These are phyloP conservation scores for Strix aluco DNA, from an alignment of 2,113 vertebrate genomes.

Conservation along the genomic window DNA sequence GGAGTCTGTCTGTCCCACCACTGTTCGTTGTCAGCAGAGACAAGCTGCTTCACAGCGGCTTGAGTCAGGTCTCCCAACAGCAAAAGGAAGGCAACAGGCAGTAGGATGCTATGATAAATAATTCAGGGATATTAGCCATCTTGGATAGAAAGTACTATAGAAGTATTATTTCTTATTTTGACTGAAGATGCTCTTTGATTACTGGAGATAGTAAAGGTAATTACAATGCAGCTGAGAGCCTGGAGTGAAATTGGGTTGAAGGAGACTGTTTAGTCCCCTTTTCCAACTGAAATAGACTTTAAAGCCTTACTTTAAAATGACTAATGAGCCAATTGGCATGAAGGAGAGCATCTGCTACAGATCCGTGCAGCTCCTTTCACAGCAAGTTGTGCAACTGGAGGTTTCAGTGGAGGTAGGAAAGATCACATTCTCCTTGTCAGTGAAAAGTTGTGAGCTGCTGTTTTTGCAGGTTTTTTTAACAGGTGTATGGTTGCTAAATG, in stretches of 20 bases:
- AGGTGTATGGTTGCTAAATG: neutral
- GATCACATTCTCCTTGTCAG: neutral
- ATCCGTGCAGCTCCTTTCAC: neutral
- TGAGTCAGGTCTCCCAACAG: neutral
- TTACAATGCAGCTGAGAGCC: neutral
- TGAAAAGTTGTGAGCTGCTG: neutral
- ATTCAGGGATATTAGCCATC: neutral
- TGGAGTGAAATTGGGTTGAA: neutral
- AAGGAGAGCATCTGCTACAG: neutral
- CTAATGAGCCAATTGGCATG: neutral
- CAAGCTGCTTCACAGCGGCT: neutral
- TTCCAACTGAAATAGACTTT: neutral
- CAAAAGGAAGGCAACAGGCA: neutral
- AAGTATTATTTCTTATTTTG: conserved; percentile 13
- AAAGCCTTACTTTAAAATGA: neutral
- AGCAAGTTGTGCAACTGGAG: neutral
- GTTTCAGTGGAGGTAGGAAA: neutral
- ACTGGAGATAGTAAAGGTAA: neutral
- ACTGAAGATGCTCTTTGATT: neutral
- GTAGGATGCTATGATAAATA: neutral
- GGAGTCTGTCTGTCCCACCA: neutral
- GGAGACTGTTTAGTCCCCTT: neutral
- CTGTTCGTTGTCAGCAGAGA: neutral
- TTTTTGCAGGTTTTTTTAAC: neutral
- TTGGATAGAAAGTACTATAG: neutral